A percentile compares a stretch with the other conserved stretches of the same genome.
Evolutionary conservation across 2,113 vertebrate genomes (phyloP).

Genomic region (Sula dactylatra): DNA sequence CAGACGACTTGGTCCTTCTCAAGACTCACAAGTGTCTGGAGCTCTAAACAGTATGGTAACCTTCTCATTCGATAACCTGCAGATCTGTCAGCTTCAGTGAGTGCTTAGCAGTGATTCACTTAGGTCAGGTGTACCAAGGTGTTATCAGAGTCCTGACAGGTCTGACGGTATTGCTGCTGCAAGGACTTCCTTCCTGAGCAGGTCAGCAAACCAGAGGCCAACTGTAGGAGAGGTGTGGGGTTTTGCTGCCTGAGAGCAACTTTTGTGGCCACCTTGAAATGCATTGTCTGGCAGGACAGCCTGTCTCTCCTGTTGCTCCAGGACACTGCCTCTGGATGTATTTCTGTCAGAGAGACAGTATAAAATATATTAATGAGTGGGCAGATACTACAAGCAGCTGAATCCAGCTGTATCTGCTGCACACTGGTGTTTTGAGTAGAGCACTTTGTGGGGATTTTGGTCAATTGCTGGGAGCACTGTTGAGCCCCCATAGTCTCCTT

Average conservation of each 20-base stretch:
- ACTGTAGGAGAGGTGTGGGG: not conserved
- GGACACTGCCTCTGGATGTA: not conserved
- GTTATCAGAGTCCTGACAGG: not conserved
- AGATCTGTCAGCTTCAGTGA: not conserved
- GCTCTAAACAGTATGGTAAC: not conserved
- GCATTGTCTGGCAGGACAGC: not conserved
- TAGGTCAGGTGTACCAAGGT: not conserved
- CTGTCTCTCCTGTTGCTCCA: not conserved
- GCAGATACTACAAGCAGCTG: not conserved
- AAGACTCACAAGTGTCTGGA: not conserved
- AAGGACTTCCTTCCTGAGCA: not conserved
- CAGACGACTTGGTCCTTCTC: not conserved
- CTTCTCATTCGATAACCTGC: not conserved
- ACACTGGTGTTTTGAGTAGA: not conserved
- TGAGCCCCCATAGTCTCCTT: not conserved
- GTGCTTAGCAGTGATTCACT: not conserved
- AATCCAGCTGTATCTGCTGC: not conserved
- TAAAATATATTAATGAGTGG: not conserved
- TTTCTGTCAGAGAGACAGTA: not conserved
- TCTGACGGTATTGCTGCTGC: not conserved
- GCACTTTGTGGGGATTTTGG: not conserved
- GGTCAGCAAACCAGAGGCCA: not conserved
- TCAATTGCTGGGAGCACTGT: not conserved
- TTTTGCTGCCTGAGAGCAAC: not conserved
- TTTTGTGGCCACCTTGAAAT: not conserved